Percentiles rank a stretch among this genome's conserved stretches.
Evolutionary conservation across 2,888 invertebrate species (phyloP).

Genomic region (Panzeria rudis): DNA sequence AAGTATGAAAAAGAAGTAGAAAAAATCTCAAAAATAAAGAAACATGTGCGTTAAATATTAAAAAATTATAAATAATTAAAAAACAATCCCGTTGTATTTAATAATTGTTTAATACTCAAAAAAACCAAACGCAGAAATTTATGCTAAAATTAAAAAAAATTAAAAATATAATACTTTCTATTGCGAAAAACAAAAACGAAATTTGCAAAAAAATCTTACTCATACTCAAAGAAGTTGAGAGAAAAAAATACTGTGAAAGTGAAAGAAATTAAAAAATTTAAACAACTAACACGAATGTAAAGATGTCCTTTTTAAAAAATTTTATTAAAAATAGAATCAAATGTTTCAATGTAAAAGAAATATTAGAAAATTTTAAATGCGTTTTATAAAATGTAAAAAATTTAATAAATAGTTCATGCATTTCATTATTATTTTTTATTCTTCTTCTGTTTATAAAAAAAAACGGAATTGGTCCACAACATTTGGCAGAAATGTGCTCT

Average conservation of each 20-base stretch:
- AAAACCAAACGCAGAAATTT: background rate
- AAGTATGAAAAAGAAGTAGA: conserved; percentile 39
- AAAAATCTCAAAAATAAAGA: conserved; percentile 49
- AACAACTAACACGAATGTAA: conserved; percentile 3
- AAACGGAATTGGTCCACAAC: background rate
- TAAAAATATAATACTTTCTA: background rate
- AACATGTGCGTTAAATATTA: conserved; percentile 69
- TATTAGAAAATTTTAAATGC: background rate
- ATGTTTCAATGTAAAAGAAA: background rate
- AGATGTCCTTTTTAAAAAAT: background rate
- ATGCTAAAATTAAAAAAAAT: background rate
- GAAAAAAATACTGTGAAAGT: conserved; percentile 11
- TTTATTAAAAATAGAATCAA: background rate
- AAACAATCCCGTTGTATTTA: conserved; percentile 28
- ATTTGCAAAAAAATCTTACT: conserved; percentile 19
- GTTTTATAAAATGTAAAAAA: background rate
- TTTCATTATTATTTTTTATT: too few relatives aligned
- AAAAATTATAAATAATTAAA: conserved; percentile 47
- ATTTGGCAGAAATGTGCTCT: conserved; percentile 25
- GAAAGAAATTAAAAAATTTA: conserved; percentile 1
- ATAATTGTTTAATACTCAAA: background rate
- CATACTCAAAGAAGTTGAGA: conserved; percentile 12
- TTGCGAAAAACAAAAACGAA: background rate
- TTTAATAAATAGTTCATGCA: background rate
- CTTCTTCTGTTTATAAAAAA: too few relatives aligned